Evolutionary conservation across 2,888 invertebrate species (phyloP).

Genomic region (Candidula unifasciata): DNA sequence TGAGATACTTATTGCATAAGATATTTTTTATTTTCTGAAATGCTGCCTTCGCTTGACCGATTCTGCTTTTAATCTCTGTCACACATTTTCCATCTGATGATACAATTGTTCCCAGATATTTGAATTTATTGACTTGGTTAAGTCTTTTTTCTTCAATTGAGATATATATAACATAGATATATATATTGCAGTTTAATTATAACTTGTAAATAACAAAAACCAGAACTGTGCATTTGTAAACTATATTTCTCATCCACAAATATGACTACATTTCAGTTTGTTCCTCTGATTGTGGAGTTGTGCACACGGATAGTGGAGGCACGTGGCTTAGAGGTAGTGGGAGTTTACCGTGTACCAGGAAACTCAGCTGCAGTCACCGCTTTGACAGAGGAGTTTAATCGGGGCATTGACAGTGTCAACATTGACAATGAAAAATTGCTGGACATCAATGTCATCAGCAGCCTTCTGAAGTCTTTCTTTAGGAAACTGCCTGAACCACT

Average conservation of each 20-base stretch:
- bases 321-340: conserved; percentile 91
- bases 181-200: too few relatives aligned
- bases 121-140: too few relatives aligned
- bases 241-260: background rate
- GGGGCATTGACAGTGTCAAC: conserved; percentile 74
- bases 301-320: conserved; percentile 96
- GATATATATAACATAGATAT: too few relatives aligned
- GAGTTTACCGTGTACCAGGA: conserved; percentile 97
- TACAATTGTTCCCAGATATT: too few relatives aligned
- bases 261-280: conserved; percentile 79
- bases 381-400: conserved; percentile 80
- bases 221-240: background rate
- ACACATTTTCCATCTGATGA: too few relatives aligned
- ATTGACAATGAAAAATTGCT: conserved; percentile 84
- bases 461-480: conserved; percentile 92
- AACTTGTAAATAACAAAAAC: too few relatives aligned
- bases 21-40: too few relatives aligned
- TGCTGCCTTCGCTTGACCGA: too few relatives aligned
- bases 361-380: conserved; percentile 96
- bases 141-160: too few relatives aligned
- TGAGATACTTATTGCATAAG: too few relatives aligned
- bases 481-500: conserved; percentile 94
- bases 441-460: conserved; percentile 96
- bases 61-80: too few relatives aligned
- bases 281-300: conserved; percentile 92